phyloP scores from a whole-genome alignment of 1,140 invertebrate genomes.

The Varroa destructor region DNA sequence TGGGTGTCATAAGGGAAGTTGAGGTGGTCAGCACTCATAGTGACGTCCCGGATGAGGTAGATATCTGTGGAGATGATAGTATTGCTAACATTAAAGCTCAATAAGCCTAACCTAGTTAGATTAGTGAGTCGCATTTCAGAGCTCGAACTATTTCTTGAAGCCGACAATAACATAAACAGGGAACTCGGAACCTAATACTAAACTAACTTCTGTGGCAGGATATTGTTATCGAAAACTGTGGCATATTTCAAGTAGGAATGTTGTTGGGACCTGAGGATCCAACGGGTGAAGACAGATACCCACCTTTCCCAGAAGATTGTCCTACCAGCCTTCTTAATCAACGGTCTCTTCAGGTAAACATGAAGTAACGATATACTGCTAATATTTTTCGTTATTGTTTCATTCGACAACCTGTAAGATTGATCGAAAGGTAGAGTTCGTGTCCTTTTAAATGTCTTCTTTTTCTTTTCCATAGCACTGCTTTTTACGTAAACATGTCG shows the following conservation, averaged over 20 bases:
- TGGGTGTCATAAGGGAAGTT: slow-evolving; percentile 52
- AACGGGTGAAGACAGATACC: slow-evolving; percentile 52
- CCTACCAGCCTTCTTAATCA: slow-evolving; percentile 34
- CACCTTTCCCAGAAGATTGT: slow-evolving; percentile 57
- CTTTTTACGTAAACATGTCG: too few relatives aligned
- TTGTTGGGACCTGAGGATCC: slow-evolving; percentile 57
- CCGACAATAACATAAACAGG: not conserved
- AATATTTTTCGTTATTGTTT: too few relatives aligned
- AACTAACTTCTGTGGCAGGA: not conserved
- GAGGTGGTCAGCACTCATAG: slow-evolving; percentile 44
- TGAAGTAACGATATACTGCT: too few relatives aligned
- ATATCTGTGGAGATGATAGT: not conserved
- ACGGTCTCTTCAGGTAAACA: too few relatives aligned
- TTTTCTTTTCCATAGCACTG: too few relatives aligned
- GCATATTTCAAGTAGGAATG: slow-evolving; percentile 50
- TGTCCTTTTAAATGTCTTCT: too few relatives aligned
- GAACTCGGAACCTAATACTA: not conserved
- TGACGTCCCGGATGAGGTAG: slow-evolving; percentile 34
- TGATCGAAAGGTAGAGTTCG: too few relatives aligned
- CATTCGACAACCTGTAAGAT: too few relatives aligned
- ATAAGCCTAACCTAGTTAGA: not conserved
- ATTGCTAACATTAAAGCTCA: not conserved
- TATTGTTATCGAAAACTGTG: slow-evolving; percentile 51
- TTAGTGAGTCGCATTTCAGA: too few relatives aligned
- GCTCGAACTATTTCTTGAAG: not conserved